Conservation (phyloP, 1,140 invertebrate species). For the Drosophila sproati region DNA sequence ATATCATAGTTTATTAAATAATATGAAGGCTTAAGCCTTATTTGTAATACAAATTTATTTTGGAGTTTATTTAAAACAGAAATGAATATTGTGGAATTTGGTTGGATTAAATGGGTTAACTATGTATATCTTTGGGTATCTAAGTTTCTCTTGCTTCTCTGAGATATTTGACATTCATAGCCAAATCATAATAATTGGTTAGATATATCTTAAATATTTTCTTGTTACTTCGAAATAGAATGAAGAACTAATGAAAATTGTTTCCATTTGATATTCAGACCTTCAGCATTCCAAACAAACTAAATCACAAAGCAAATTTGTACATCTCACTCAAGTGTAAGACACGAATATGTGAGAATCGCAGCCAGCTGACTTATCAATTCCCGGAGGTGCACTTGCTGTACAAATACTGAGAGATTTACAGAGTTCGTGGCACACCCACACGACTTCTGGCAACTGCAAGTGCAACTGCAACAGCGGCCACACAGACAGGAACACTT, state of each 20-base stretch:
- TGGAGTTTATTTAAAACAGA: too few relatives aligned
- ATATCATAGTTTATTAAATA: too few relatives aligned
- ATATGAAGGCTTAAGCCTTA: too few relatives aligned
- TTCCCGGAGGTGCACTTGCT: slow-evolving; percentile 27
- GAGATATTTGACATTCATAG: too few relatives aligned
- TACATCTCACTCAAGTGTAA: slow-evolving; percentile 33
- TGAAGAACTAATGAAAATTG: too few relatives aligned
- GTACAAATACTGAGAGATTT: slow-evolving; percentile 4
- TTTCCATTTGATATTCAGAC: neutral
- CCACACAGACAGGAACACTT: slow-evolving; percentile 44
- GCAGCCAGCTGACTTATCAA: slow-evolving; percentile 16
- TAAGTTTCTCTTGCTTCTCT: too few relatives aligned
- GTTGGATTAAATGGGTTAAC: too few relatives aligned
- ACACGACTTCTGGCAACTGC: slow-evolving; percentile 13
- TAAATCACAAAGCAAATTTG: slow-evolving; percentile 22
- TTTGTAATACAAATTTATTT: neutral
- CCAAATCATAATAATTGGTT: too few relatives aligned
- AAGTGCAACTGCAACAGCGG: slow-evolving; percentile 8
- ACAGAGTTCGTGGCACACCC: slow-evolving; percentile 19
- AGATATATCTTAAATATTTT: too few relatives aligned
- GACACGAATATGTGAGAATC: neutral
- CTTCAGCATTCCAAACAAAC: neutral
- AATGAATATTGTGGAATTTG: too few relatives aligned
- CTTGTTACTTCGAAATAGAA: too few relatives aligned
- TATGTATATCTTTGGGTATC: too few relatives aligned